These are phyloP conservation scores for Gallinago solitaria DNA, from an alignment of 2,797 vertebrate genomes.

Conservation along the genomic window DNA sequence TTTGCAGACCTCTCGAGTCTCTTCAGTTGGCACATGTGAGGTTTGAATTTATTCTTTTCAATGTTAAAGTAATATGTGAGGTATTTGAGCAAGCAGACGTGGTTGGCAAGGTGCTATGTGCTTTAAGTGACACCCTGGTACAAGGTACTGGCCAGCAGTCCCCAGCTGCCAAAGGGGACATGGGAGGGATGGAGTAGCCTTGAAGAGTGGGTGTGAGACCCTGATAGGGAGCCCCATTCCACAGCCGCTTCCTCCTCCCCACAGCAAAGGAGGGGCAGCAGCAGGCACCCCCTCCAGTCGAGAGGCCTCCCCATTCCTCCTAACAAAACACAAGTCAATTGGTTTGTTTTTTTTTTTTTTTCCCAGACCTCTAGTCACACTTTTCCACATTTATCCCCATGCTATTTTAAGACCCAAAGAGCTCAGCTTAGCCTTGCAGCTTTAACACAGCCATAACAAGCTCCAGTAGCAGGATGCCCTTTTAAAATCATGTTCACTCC, in stretches of 20 bases:
- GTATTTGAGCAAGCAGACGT: not conserved
- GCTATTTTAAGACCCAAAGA: not conserved
- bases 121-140: not conserved
- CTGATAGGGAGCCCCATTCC: not conserved
- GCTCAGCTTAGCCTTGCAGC: not conserved
- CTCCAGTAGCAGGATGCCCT: not conserved
- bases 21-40: not conserved
- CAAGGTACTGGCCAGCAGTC: not conserved
- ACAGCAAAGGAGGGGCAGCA: accelerated
- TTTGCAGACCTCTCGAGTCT: not conserved
- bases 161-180: not conserved
- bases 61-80: not conserved
- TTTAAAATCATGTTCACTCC: not conserved
- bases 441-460: not conserved
- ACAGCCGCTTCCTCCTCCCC: not conserved
- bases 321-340: not conserved
- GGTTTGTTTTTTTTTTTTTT: accelerated
- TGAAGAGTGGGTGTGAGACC: not conserved
- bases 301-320: accelerated
- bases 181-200: not conserved
- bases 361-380: not conserved
- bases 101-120: not conserved
- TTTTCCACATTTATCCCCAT: not conserved
- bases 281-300: not conserved
- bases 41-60: not conserved